Evolutionary conservation across 2,888 invertebrate genomes (phyloP).

Genomic region (Drosophila emarginata): DNA sequence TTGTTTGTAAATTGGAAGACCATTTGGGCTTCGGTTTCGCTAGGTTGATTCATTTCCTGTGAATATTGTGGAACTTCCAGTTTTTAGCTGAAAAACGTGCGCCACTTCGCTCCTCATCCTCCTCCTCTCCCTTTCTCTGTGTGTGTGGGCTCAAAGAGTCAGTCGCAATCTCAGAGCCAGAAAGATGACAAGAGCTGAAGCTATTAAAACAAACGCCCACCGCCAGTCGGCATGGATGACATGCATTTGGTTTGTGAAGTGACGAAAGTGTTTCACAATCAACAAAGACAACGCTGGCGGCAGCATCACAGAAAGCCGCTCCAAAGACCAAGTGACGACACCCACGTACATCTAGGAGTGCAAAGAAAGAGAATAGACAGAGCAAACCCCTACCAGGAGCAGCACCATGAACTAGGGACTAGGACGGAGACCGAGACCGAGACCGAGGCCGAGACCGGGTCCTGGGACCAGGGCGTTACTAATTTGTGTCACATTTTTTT

Average conservation of each 20-base stretch:
- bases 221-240: constrained; percentile 58
- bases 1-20: not conserved
- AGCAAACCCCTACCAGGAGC: constrained; percentile 1
- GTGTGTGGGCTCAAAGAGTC: constrained; percentile 43
- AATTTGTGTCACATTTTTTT: constrained; percentile 78
- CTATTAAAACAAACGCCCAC: constrained; percentile 73
- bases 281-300: constrained; percentile 65
- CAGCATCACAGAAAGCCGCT: constrained; percentile 55
- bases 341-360: constrained; percentile 38
- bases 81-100: constrained; percentile 31
- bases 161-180: constrained; percentile 17
- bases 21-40: not conserved
- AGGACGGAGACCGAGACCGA: too few species aligned
- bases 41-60: not conserved
- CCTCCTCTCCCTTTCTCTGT: not conserved
- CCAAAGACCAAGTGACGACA: constrained; percentile 17
- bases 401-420: too few species aligned
- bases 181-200: constrained; percentile 46
- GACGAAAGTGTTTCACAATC: constrained; percentile 78
- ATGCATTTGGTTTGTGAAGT: constrained; percentile 64
- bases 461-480: constrained; percentile 67
- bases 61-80: not conserved
- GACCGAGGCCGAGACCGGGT: not conserved
- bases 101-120: not conserved
- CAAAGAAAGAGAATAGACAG: constrained; percentile 39